Percentiles rank a stretch among this genome's conserved stretches.
Evolutionary conservation across 1,140 invertebrate species (phyloP).

Genomic region (Pectinophora gossypiella): DNA sequence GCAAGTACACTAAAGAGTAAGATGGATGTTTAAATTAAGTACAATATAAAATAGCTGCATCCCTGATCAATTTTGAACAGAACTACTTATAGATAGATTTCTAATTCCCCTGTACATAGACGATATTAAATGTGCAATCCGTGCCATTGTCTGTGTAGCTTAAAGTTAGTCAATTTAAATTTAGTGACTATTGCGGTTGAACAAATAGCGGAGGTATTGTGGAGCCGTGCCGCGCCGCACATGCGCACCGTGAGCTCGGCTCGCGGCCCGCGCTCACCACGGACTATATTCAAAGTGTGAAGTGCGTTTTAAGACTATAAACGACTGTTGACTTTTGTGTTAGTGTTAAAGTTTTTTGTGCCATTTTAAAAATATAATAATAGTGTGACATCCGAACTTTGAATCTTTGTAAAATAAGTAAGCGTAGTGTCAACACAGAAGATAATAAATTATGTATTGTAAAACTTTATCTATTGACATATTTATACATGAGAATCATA

Average conservation of each 20-base stretch:
- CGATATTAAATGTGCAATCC: slow-evolving; percentile 68
- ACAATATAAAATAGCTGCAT: slow-evolving; percentile 46
- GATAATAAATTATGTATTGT: slow-evolving; percentile 67
- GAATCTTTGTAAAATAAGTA: slow-evolving; percentile 68
- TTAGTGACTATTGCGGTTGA: slow-evolving; percentile 38
- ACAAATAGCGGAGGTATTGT: too few relatives aligned
- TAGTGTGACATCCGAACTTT: slow-evolving; percentile 73
- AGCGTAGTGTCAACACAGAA: slow-evolving; percentile 66
- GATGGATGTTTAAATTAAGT: slow-evolving; percentile 58
- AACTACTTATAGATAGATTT: slow-evolving; percentile 49
- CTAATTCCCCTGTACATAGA: slow-evolving; percentile 64
- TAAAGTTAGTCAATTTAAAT: slow-evolving; percentile 64
- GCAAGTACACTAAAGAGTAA: slow-evolving; percentile 53
- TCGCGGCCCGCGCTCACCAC: slow-evolving; percentile 27
- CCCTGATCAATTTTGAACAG: slow-evolving; percentile 51
- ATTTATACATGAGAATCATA: slow-evolving; percentile 72
- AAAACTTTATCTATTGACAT: slow-evolving; percentile 68
- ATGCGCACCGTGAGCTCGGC: neutral
- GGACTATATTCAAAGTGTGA: slow-evolving; percentile 21
- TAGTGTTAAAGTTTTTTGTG: slow-evolving; percentile 75
- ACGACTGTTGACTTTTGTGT: slow-evolving; percentile 68
- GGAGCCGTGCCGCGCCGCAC: neutral
- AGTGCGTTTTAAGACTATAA: slow-evolving; percentile 49
- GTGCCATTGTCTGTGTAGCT: slow-evolving; percentile 73
- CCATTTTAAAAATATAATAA: slow-evolving; percentile 72